Conservation (phyloP, 2,888 invertebrate species). For the Phytoseiulus persimilis region DNA sequence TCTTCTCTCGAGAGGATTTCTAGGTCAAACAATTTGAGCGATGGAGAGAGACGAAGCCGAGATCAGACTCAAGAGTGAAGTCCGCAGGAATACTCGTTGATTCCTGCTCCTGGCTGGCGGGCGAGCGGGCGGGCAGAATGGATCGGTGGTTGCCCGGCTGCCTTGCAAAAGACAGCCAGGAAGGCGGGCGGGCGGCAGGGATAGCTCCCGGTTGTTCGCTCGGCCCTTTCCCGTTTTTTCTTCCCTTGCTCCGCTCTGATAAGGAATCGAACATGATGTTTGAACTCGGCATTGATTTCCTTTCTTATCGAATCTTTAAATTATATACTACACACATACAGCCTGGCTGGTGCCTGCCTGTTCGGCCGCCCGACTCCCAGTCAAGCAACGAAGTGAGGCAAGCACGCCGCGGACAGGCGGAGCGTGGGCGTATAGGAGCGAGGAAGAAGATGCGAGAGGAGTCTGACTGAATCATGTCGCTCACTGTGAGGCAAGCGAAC, state of each 20-base stretch:
- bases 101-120: not conserved
- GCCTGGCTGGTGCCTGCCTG: not conserved
- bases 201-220: not conserved
- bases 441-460: not conserved
- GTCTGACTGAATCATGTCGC: not conserved
- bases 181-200: not conserved
- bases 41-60: not conserved
- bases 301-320: constrained; percentile 39
- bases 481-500: not conserved
- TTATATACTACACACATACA: constrained; percentile 38
- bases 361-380: not conserved
- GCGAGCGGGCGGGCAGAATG: not conserved
- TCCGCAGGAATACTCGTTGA: not conserved
- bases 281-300: constrained; percentile 39
- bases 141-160: not conserved
- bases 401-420: not conserved
- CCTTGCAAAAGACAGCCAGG: not conserved
- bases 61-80: not conserved
- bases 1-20: not conserved
- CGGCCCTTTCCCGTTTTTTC: not conserved
- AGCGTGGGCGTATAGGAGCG: not conserved
- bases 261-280: constrained; percentile 39
- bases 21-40: not conserved
- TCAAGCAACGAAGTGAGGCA: not conserved
- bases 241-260: not conserved